Conservation (phyloP, 1,140 invertebrate genomes). For the Stegodyphus mimosarum region DNA sequence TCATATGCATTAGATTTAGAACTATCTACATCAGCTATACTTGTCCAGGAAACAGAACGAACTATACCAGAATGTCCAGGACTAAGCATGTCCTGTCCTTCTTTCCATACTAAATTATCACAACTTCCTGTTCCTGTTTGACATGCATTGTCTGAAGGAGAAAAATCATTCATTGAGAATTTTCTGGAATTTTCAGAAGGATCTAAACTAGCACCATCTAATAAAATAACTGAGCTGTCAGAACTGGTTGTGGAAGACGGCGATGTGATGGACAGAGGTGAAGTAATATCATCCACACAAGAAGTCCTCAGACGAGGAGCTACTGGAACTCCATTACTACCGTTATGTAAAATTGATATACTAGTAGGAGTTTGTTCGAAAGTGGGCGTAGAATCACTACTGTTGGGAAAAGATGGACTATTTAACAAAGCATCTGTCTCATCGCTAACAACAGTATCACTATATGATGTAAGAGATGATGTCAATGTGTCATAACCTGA, state of each 20-base stretch:
- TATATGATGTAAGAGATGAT: slow-evolving; percentile 57
- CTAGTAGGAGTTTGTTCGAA: neutral
- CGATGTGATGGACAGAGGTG: slow-evolving; percentile 39
- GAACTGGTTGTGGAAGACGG: slow-evolving; percentile 51
- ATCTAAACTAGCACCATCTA: neutral
- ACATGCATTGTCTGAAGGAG: neutral
- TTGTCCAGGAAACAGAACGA: slow-evolving; percentile 30
- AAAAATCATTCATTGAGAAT: neutral
- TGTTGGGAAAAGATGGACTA: slow-evolving; percentile 1
- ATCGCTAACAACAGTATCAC: slow-evolving; percentile 36
- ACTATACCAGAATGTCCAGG: slow-evolving; percentile 7
- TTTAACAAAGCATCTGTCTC: neutral
- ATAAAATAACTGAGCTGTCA: slow-evolving; percentile 32
- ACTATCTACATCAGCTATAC: slow-evolving; percentile 1
- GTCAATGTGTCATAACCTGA: slow-evolving; percentile 62
- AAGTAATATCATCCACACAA: slow-evolving; percentile 27
- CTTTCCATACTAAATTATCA: slow-evolving; percentile 18
- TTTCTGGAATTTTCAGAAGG: neutral
- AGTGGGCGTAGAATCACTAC: slow-evolving; percentile 1
- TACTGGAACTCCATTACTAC: neutral
- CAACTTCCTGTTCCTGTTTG: slow-evolving; percentile 28
- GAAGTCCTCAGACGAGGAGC: slow-evolving; percentile 16
- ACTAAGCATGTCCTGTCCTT: neutral
- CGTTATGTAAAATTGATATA: neutral
- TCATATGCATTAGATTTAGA: too few species aligned